Conservation (phyloP, 2,113 vertebrate species). For the Aspidoscelis tigris region DNA sequence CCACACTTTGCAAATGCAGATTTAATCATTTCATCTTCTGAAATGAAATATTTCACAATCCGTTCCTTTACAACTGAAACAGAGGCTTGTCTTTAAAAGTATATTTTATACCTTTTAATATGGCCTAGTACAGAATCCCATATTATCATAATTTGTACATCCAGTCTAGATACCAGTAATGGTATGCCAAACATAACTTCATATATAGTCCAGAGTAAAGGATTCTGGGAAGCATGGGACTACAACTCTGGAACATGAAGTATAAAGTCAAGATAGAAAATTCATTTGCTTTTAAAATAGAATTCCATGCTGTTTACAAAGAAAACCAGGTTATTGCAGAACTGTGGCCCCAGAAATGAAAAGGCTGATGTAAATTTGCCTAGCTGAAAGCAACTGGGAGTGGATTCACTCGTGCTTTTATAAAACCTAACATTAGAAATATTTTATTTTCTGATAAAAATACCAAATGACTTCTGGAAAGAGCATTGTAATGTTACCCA, state of each 20-base stretch:
- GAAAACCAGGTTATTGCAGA: background rate
- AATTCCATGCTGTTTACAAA: constrained; percentile 4
- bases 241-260: background rate
- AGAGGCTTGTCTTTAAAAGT: too few relatives aligned
- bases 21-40: too few relatives aligned
- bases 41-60: too few relatives aligned
- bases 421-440: background rate
- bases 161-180: too few relatives aligned
- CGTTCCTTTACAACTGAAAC: too few relatives aligned
- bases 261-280: background rate
- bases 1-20: too few relatives aligned
- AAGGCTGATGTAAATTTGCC: background rate
- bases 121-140: too few relatives aligned
- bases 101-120: too few relatives aligned
- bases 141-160: too few relatives aligned
- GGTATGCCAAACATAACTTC: too few relatives aligned
- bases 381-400: background rate
- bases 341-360: background rate
- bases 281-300: background rate
- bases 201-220: constrained; percentile 6
- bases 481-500: background rate
- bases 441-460: background rate
- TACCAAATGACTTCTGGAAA: background rate
- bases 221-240: too few relatives aligned
- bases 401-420: background rate